Percentiles rank a stretch among this genome's conserved stretches.
These are phyloP conservation scores for Caenorhabditis sp. DNA, from an alignment of 2,888 invertebrate species.

Conservation along the genomic window DNA sequence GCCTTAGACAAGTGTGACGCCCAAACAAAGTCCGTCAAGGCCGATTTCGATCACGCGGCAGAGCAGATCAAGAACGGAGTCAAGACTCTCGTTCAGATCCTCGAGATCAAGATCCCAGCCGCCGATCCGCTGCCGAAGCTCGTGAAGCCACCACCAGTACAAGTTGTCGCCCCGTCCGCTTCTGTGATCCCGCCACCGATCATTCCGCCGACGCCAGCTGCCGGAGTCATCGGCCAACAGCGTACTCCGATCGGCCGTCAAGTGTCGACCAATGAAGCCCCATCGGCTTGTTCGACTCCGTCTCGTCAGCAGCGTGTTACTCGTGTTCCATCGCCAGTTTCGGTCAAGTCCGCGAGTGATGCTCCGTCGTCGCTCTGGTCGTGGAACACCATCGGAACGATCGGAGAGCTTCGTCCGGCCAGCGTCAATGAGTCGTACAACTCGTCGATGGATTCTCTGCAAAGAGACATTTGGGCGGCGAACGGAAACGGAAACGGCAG, in stretches of 20 bases:
- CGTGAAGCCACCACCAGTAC: conserved; percentile 65
- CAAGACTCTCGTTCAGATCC: conserved; percentile 51
- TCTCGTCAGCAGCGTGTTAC: conserved; percentile 14
- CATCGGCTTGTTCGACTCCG: conserved; percentile 30
- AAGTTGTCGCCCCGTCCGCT: conserved; percentile 63
- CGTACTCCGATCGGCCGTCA: conserved; percentile 26
- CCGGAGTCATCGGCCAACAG: conserved; percentile 65
- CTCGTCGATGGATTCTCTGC: conserved; percentile 33
- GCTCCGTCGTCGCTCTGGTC: conserved; percentile 49
- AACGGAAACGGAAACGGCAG: conserved; percentile 36
- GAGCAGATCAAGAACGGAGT: conserved; percentile 60
- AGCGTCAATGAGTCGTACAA: conserved; percentile 24
- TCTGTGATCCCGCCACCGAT: conserved; percentile 46
- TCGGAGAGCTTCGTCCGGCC: conserved; percentile 37
- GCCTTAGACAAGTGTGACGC: conserved; percentile 57
- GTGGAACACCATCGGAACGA: conserved; percentile 53
- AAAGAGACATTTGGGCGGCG: conserved; percentile 49
- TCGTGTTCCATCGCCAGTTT: conserved; percentile 34
- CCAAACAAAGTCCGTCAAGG: conserved; percentile 33
- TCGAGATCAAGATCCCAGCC: conserved; percentile 48
- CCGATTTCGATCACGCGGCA: conserved; percentile 57
- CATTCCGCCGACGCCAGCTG: conserved; percentile 50
- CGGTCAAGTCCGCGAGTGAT: conserved; percentile 2
- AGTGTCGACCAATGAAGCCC: not conserved
- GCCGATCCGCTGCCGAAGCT: conserved; percentile 62